These are phyloP conservation scores for Sussaba pulchella DNA, from an alignment of 2,888 invertebrate species.

Conservation along the genomic window DNA sequence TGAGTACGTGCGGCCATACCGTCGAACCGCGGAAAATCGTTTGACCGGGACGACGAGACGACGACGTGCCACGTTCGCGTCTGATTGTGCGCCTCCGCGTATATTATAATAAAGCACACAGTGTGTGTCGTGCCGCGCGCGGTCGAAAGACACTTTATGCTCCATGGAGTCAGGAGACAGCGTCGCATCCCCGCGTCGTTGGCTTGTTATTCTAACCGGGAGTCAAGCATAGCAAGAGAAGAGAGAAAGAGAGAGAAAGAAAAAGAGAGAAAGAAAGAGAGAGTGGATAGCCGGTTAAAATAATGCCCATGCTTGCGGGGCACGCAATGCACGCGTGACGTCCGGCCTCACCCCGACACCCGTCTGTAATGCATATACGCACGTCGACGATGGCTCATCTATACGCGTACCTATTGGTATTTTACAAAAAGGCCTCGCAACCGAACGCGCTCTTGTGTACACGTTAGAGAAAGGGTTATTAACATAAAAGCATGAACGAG, in stretches of 20 bases:
- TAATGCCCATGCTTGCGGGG: conserved; percentile 72
- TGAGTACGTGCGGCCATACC: conserved; percentile 25
- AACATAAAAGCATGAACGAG: conserved; percentile 52
- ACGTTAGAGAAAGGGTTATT: conserved; percentile 62
- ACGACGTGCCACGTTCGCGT: conserved; percentile 35
- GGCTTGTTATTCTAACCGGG: conserved; percentile 63
- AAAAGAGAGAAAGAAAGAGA: conserved; percentile 22
- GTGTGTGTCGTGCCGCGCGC: conserved; percentile 53
- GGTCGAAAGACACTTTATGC: conserved; percentile 22
- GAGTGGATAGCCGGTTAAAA: conserved; percentile 61
- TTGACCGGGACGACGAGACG: conserved; percentile 41
- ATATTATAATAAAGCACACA: conserved; percentile 36
- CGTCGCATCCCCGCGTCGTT: conserved; percentile 24
- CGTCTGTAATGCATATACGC: conserved; percentile 1
- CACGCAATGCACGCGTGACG: conserved; percentile 80
- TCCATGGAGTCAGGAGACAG: conserved; percentile 11
- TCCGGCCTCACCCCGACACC: conserved; percentile 75
- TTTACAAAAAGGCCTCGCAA: conserved; percentile 63
- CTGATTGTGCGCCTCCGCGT: conserved; percentile 22
- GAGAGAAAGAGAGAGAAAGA: conserved; percentile 5
- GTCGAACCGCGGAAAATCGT: conserved; percentile 49
- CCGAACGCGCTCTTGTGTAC: conserved; percentile 31
- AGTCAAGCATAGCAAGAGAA: conserved; percentile 34
- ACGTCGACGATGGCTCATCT: conserved; percentile 34
- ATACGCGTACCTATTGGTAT: conserved; percentile 34